Evolutionary conservation across 2,797 vertebrate genomes (phyloP).

Genomic region (Cryptoblepharus egeriae): DNA sequence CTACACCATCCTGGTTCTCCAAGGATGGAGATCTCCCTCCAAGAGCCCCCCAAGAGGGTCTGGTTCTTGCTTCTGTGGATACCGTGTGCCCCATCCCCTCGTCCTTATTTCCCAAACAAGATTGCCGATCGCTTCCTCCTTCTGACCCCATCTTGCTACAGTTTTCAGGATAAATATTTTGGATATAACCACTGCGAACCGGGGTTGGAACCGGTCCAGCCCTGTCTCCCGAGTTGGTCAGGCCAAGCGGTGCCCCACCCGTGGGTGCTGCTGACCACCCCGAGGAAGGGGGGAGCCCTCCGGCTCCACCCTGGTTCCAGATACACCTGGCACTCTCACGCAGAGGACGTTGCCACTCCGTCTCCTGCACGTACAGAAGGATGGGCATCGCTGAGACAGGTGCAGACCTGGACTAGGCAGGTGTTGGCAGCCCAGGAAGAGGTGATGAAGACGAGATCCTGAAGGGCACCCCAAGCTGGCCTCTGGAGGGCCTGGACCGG

Average conservation of each 20-base stretch:
- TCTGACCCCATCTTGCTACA: conserved; percentile 46
- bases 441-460: too few relatives aligned
- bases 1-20: too few relatives aligned
- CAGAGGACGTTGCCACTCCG: background rate
- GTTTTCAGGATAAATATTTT: conserved; percentile 82
- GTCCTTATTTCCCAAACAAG: conserved; percentile 77
- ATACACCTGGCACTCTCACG: background rate
- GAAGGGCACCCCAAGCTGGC: too few relatives aligned
- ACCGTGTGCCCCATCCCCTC: too few relatives aligned
- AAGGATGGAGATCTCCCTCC: too few relatives aligned
- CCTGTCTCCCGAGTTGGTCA: background rate
- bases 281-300: too few relatives aligned
- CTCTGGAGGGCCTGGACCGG: too few relatives aligned
- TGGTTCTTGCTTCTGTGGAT: too few relatives aligned
- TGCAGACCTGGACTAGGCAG: too few relatives aligned
- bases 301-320: background rate
- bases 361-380: background rate
- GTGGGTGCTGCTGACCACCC: background rate
- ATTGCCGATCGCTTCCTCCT: background rate
- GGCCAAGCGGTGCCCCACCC: background rate
- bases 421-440: too few relatives aligned
- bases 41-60: too few relatives aligned
- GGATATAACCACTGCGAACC: conserved; percentile 60
- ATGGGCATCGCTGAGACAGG: too few relatives aligned
- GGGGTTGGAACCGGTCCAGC: conserved; percentile 18